Evolutionary conservation across 2,113 vertebrate species (phyloP), one percentile per base, ranked within the genome.

Genomic region (Eulemur macaco): DNA sequence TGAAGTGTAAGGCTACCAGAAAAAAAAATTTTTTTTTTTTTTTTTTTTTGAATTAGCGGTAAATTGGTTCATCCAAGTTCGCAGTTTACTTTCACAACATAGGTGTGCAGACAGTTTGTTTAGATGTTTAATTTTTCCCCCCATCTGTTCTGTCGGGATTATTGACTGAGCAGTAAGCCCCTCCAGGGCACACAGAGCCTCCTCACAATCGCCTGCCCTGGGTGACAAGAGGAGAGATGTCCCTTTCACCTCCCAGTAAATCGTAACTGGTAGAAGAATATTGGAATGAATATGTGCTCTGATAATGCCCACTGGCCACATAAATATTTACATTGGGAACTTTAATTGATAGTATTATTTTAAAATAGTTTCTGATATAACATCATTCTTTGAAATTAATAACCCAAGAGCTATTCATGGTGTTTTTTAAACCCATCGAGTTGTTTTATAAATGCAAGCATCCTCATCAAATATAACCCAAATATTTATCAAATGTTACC

Each of bases 31-130:
- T 39, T 39, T 9, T 81, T 87, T 42, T 25, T 52, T 56, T 18
- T 63, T 83, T 92, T 18, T 63, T 83, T 93, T 97, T 97, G 97
- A 98, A 96, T 98, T 98, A 98, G 95, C 92, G 81, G 94, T 98
- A 94, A 98, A 97, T 98, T 98, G 97, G 97, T 98, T 92, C 95
- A 97, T 98, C 94, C 96, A 97, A 97, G 97, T 98, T 99, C 98
- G 87, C 98, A 98, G 98, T 99, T 99, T 98, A 98, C 98, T 98
- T 98, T 99, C 98, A 98, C 98, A 98, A 86, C 97, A 98, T 99
- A 99, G 98, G 98, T 98, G 98, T 98, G 97, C 97, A 98, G 98
- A 98, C 98, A 97, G 97, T 98, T 98, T 98, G 98, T 98, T 98
- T 98, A 96, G 98, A 98, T 98, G 98, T 98, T 99, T 98, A 97